Base-by-base conservation (phyloP, 64 coral and sea anemone genomes). In the Pachyseris speciosa region DNA sequence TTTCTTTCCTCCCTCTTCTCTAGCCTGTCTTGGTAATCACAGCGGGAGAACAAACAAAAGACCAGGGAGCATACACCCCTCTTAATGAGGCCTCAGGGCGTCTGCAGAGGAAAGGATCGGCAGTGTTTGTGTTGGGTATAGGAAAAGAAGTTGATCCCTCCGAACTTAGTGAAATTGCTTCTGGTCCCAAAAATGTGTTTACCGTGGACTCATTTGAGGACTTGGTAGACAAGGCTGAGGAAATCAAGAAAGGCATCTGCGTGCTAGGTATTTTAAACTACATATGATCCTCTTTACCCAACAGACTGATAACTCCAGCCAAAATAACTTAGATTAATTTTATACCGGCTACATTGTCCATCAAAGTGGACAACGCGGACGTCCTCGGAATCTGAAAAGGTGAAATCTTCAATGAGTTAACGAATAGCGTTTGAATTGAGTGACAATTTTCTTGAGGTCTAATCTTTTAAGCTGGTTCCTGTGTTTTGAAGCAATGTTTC, bases 21-120 rank as follows among this genome's bases (percentile, higher is more conserved):
- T 2, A 90, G 88, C 64, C 47, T 1, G 40, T 90, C n/a, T 13
- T 90, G 9, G 88, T 90, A 10, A 34, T 90, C 40, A 90, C 88
- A 1, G 74, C 80, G 55, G 88, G 88, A n/a, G 69, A 40, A 22
- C 88, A 90, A 83, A 90, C 88, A 32, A 83, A 38, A 79, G 64
- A 67, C 53, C 0, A 57, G 27, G 67, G 85, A 37, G 27, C 20
- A 11, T 53, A 65, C 43, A 90, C 75, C 20, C 9, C 38, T 8
- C 75, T 90, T 1, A 3, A 47, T 37, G 36, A 38, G 11, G 88
- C 88, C 1, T 80, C 88, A 4, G 37, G 57, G 7, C 57, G 67
- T 15, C 22, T 90, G 4, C 80, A 90, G 45, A 38, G 11, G 0
- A 13, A 50, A 25, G 59, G 59, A 16, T 41, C 59, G 12, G 78